Base-by-base conservation (phyloP, 2,888 invertebrate genomes). In the Drosophila meridiana region DNA sequence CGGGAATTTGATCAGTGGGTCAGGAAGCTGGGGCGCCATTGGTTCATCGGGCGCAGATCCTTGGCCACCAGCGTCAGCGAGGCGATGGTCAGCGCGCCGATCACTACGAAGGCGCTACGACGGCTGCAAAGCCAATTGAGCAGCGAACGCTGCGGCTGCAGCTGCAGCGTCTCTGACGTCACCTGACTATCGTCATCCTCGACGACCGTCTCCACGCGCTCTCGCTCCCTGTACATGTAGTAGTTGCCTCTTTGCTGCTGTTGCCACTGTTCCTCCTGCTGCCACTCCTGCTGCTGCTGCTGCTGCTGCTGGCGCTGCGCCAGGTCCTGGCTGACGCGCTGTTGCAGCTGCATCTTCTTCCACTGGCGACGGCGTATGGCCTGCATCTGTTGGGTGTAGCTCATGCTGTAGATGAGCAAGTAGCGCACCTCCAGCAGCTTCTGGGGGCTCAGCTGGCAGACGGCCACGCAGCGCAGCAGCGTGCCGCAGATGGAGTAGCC, bases 401-500 rank as follows among this genome's bases (percentile, higher is more conserved):
- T 53, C 53, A 66, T 50, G 50, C 40, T 48, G 47, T 69, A 77
- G 9, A 77, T 8, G 1, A 76, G 57, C 38, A 76, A 9, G 11
- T 73, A 77, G n/a, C 76, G 64, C 2, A 66, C 65, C 13, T 45
- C 53, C 30, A 71, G 8, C n/a, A 4, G 1, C 13, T 58, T 56
- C 2, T 32, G 5, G 6, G 28, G 13, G 7, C 9, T 3, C 26
- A 40, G 3, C 40, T 48, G 34, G 50, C 76, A 77, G 3, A 76
- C 11, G 34, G 72, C 76, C 2, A 76, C 61, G 14, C 69, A 56
- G 20, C 66, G 65, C 26, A 76, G n/a, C 47, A 69, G 0, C 0
- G 69, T 48, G 28, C 76, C 77, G 26, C 76, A 72, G 1, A 69
- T 30, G 0, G 65, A 76, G 3, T 63, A 34, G 5, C 69, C 57